A percentile compares a stretch with the other conserved stretches of the same genome.
Conservation (phyloP, 2,888 invertebrate genomes). For the Torymus auratus region DNA sequence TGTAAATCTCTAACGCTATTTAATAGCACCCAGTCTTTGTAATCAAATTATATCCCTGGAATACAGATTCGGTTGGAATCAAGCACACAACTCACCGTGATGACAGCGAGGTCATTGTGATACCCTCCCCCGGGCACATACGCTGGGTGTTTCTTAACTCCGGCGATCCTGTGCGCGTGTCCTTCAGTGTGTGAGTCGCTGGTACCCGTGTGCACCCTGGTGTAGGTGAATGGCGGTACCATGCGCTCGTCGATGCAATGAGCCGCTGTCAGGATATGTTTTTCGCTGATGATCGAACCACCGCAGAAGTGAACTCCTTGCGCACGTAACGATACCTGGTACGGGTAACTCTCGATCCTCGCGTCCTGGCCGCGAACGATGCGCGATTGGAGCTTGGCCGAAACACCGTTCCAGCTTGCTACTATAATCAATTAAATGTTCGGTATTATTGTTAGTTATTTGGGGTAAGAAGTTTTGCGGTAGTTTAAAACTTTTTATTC, state of each 20-base stretch:
- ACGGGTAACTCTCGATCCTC: no score
- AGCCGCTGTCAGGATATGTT: constrained; percentile 4
- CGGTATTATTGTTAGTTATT: no score
- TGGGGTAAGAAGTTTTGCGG: no score
- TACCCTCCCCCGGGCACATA: neutral
- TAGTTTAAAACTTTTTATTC: no score
- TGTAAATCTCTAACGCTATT: no score
- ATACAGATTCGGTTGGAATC: no score
- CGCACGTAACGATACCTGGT: neutral
- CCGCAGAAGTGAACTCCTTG: constrained; percentile 2
- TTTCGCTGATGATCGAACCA: neutral
- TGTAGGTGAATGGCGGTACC: no score
- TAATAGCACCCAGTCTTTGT: no score
- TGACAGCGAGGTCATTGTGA: neutral
- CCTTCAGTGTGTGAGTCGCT: neutral
- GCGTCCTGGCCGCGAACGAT: no score
- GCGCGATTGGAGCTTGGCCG: no score
- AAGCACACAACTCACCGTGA: neutral
- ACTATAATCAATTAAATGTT: no score
- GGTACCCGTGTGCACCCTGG: neutral
- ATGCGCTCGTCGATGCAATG: neutral
- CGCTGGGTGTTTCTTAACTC: neutral
- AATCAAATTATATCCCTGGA: neutral
- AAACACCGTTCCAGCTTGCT: no score
- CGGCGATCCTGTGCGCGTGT: neutral